Base-by-base conservation (phyloP, 2,888 invertebrate species). In the Agonopterix arenella region DNA sequence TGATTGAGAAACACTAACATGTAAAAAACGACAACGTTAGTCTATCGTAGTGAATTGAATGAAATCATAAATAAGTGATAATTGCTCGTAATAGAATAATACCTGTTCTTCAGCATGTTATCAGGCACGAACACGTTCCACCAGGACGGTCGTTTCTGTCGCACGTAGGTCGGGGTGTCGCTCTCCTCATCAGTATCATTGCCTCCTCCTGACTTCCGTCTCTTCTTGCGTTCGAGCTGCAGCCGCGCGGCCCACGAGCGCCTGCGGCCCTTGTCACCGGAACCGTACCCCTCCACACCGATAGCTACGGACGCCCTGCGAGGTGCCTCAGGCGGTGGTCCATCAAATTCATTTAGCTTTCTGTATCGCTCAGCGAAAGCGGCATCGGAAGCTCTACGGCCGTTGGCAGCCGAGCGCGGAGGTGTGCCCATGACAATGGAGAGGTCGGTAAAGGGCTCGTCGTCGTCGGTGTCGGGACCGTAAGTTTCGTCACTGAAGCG, bases 61-160 rank as follows among this genome's bases (percentile, higher is more conserved):
- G 46, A 50, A 47, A 13, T 38, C 40, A 41, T 47, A 11, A 13
- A 43, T 43, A 38, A 28, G 28, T 28, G 43, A 47, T 13, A 43
- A 43, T 36, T 47, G 13, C 8, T 46, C 38, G 47, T 50, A 51
- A 54, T 52, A 52, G 58, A 44, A 53, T 40, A 46, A 58, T 86
- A 94, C 93, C 93, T 94, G 88, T 91, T 90, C 62, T 92, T 92
- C 54, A 91, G 89, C 90, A 92, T 91, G 68, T 93, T 93, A 65
- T 96, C 95, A 47, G 94, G 93, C 45, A 94, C 93, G 74, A 96
- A 95, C 57, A 96, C 95, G 77, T 95, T 96, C 96, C 96, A 96
- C 96, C 96, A 96, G 41, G 95, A 96, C 41, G 93, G 93, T 55
- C 95, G 90, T 76, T 95, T 95, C 76, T 95, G 93, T 36, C 93